These are phyloP conservation scores for Stigmatopora nigra DNA, from an alignment of 2,113 vertebrate species.

Conservation along the genomic window DNA sequence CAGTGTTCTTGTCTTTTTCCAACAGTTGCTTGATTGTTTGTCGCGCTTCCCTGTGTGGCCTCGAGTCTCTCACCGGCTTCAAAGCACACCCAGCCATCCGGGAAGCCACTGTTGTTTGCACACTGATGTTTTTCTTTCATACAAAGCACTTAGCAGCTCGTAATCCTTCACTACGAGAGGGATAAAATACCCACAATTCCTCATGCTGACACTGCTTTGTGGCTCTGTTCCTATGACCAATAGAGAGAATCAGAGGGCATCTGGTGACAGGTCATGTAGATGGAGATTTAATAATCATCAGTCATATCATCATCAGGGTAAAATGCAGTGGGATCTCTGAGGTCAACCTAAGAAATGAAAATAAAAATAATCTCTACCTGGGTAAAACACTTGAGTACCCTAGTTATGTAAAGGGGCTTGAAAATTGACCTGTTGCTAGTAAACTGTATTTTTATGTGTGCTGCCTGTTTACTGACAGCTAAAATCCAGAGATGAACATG, in stretches of 20 bases:
- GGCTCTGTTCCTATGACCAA: constrained; percentile 53
- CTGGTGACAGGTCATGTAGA: constrained; percentile 35
- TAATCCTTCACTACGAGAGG: constrained; percentile 44
- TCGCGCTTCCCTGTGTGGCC: constrained; percentile 65
- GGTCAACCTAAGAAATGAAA: neutral
- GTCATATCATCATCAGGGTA: constrained; percentile 3
- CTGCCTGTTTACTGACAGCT: neutral
- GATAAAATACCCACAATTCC: constrained; percentile 39
- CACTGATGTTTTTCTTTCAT: constrained; percentile 44
- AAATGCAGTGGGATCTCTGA: neutral
- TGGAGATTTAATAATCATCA: constrained; percentile 74
- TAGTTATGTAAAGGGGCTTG: no score
- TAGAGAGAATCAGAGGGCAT: constrained; percentile 53
- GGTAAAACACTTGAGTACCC: no score
- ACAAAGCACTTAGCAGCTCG: constrained; percentile 38
- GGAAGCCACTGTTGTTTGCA: constrained; percentile 49
- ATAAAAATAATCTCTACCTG: no score
- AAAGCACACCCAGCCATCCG: constrained; percentile 67
- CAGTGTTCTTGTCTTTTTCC: constrained; percentile 58
- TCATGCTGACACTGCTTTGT: constrained; percentile 23
- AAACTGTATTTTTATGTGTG: neutral
- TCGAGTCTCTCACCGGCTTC: constrained; percentile 66
- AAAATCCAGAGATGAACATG: neutral
- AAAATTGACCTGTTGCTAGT: neutral
- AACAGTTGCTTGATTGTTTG: constrained; percentile 76